Base-by-base conservation (phyloP, 1,140 invertebrate genomes). In the Plutomurus gul region DNA sequence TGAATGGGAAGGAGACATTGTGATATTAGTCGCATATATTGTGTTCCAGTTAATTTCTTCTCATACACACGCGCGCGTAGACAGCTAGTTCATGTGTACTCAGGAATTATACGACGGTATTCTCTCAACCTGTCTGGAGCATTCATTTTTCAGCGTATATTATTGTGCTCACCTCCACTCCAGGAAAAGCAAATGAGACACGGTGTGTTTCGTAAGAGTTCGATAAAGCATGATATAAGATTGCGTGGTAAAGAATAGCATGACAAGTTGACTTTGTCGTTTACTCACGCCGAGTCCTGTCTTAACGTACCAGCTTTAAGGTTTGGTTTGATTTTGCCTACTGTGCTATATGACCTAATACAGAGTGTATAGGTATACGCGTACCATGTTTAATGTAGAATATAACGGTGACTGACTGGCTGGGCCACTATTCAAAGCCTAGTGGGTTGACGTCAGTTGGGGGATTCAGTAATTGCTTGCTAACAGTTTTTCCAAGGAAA, bases 231-330 rank as follows among this genome's bases (percentile, higher is more conserved):
- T 65, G 56, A 65, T 30, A 65, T 25, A 30, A 65, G 56, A 65
- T 65, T 33, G 56, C 56, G 36, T 65, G 56, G 56, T 36, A 65
- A 65, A 30, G 36, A 65, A 65, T 65, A 30, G 56, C 56, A 65
- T 65, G 56, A 65, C 56, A 30, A 27, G 8, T 51, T 22, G 5
- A 20, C 20, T 51, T 10, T n/a, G 11, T 33, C n/a, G n/a, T 16
- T 36, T 65, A 36, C 30, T 65, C 56, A 65, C 16, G 56, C 36
- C 25, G 27, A 65, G 36, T 13, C n/a, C 3, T 33, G 56, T n/a
- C n/a, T n/a, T n/a, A n/a, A n/a, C n/a, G n/a, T n/a, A n/a, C n/a
- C n/a, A n/a, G n/a, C n/a, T n/a, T n/a, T n/a, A n/a, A n/a, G n/a
- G n/a, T n/a, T n/a, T n/a, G n/a, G n/a, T n/a, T n/a, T n/a, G n/a